phyloP scores from a whole-genome alignment of 2,888 invertebrate species.

The Altica lythri region DNA sequence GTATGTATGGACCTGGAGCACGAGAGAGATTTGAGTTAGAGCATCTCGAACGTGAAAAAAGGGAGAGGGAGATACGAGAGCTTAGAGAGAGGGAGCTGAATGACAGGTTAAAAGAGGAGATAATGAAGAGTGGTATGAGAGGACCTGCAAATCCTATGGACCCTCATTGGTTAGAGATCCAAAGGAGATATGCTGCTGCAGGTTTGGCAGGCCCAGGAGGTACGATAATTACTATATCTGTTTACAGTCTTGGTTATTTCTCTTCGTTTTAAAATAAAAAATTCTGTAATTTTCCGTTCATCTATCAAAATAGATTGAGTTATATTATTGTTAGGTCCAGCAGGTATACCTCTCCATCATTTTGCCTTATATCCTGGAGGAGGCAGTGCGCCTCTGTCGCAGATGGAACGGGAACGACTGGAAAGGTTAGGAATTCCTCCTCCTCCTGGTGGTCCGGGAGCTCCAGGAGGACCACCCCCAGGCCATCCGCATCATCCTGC shows the following conservation, averaged over 20 bases:
- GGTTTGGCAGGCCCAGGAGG: constrained; percentile 56
- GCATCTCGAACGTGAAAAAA: constrained; percentile 70
- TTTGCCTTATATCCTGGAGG: constrained; percentile 78
- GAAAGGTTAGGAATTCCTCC: constrained; percentile 81
- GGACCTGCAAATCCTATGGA: constrained; percentile 62
- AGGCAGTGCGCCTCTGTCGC: constrained; percentile 68
- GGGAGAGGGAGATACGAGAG: constrained; percentile 80
- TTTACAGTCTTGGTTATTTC: too few relatives aligned
- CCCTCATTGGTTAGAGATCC: constrained; percentile 86
- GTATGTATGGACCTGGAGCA: constrained; percentile 72
- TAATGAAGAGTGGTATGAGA: constrained; percentile 69
- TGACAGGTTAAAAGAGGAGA: constrained; percentile 86
- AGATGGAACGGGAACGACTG: constrained; percentile 85
- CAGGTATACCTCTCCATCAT: constrained; percentile 68
- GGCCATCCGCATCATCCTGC: constrained; percentile 62
- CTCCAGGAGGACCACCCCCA: constrained; percentile 62
- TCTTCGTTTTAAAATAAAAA: too few relatives aligned
- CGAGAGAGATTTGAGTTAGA: constrained; percentile 66
- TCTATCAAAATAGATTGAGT: neutral
- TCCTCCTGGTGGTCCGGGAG: constrained; percentile 61
- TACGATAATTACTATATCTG: constrained; percentile 25
- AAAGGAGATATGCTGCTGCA: constrained; percentile 65
- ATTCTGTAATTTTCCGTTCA: too few relatives aligned
- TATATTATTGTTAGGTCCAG: constrained; percentile 40
- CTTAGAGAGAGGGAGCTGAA: constrained; percentile 78